Evolutionary conservation across 2,888 invertebrate species (phyloP).

Genomic region (Blomia tropicalis): DNA sequence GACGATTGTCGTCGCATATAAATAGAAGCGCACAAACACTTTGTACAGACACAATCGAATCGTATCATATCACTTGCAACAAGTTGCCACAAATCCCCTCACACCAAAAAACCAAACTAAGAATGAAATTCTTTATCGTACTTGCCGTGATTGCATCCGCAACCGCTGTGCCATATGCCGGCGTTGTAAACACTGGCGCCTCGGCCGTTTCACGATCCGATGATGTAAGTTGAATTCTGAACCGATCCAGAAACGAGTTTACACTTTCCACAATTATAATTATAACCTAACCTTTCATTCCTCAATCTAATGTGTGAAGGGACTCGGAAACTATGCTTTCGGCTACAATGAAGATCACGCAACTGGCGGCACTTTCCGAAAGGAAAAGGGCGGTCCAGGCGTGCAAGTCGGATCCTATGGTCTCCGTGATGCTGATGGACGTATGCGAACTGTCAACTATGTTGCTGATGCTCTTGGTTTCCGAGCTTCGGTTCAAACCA

Average conservation of each 20-base stretch:
- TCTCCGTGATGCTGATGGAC: constrained; percentile 26
- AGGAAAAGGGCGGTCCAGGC: constrained; percentile 28
- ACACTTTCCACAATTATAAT: not conserved
- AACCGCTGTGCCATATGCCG: constrained; percentile 1
- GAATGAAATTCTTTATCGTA: constrained; percentile 21
- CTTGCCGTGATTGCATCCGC: constrained; percentile 13
- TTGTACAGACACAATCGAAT: not conserved
- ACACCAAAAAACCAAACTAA: not conserved
- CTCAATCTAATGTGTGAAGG: constrained; percentile 5
- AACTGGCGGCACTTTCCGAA: constrained; percentile 28
- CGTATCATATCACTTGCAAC: not conserved
- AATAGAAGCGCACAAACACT: constrained; percentile 1
- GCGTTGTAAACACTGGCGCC: constrained; percentile 19
- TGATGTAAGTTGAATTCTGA: constrained; percentile 18
- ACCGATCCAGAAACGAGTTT: not conserved
- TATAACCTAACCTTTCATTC: not conserved
- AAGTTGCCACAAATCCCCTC: not conserved
- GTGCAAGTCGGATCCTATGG: constrained; percentile 27
- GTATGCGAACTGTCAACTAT: constrained; percentile 28
- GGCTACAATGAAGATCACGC: constrained; percentile 29
- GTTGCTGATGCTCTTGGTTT: constrained; percentile 28
- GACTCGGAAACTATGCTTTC: constrained; percentile 28
- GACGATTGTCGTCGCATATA: no score
- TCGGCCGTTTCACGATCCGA: constrained; percentile 19
- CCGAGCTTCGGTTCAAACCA: constrained; percentile 25